These are phyloP conservation scores for Carabus problematicus DNA, from an alignment of 2,888 invertebrate genomes.

Conservation along the genomic window DNA sequence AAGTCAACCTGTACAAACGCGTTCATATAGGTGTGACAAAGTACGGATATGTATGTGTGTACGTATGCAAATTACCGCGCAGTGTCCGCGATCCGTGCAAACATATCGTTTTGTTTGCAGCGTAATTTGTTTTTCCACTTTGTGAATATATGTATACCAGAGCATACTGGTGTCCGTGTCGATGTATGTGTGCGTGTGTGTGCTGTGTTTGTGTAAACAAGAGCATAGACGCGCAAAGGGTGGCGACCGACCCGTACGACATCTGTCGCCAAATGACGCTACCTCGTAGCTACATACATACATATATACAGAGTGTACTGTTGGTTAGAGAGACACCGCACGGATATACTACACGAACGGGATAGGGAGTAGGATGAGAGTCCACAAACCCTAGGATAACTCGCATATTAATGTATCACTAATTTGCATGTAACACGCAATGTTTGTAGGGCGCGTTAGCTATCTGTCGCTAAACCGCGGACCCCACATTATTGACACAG, in stretches of 20 bases:
- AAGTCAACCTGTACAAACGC: conserved; percentile 12
- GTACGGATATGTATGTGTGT: conserved; percentile 31
- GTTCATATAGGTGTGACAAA: neutral
- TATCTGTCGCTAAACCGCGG: conserved; percentile 23
- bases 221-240: conserved; percentile 19
- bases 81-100: conserved; percentile 26
- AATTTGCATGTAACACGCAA: conserved; percentile 61
- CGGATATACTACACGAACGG: neutral
- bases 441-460: conserved; percentile 44
- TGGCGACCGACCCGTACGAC: conserved; percentile 16
- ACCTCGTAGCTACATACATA: conserved; percentile 15
- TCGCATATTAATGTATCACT: conserved; percentile 58
- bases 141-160: neutral
- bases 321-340: neutral
- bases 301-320: neutral
- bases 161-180: no score
- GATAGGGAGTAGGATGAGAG: neutral
- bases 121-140: conserved; percentile 38
- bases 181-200: neutral
- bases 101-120: conserved; percentile 39
- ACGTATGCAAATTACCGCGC: conserved; percentile 31
- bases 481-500: conserved; percentile 55
- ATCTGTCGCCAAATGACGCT: conserved; percentile 41
- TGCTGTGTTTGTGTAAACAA: conserved; percentile 37
- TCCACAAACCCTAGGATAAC: conserved; percentile 45